phyloP scores from a whole-genome alignment of 2,888 invertebrate species.

The Troides helena region DNA sequence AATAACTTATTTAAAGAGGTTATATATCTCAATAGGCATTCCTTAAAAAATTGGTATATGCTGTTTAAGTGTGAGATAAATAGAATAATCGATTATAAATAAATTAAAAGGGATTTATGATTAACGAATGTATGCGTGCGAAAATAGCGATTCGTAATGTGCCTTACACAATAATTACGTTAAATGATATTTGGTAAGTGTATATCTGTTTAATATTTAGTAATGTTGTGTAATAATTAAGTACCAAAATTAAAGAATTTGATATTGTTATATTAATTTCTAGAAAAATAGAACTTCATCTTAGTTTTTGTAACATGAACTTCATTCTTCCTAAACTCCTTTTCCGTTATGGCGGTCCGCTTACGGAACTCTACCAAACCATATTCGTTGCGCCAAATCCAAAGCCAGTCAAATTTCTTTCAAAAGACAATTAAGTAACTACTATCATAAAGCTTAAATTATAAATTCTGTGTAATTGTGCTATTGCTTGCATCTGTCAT shows the following conservation, averaged over 20 bases:
- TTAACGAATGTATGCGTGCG: not conserved
- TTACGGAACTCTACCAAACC: too few species aligned
- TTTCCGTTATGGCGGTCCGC: too few species aligned
- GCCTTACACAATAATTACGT: not conserved
- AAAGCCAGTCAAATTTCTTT: too few species aligned
- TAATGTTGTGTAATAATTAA: not conserved
- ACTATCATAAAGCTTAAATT: too few species aligned
- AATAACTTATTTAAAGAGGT: not conserved
- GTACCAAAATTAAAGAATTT: not conserved
- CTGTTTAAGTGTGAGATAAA: not conserved
- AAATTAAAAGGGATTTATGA: not conserved
- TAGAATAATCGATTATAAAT: not conserved
- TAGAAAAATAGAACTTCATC: too few species aligned
- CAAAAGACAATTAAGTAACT: too few species aligned
- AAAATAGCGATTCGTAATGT: not conserved
- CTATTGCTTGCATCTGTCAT: too few species aligned
- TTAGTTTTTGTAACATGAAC: too few species aligned
- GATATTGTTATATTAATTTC: too few species aligned
- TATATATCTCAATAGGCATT: not conserved
- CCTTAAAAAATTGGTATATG: not conserved
- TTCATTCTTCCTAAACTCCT: too few species aligned
- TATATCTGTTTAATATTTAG: not conserved
- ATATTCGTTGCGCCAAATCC: too few species aligned
- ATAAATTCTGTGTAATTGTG: too few species aligned
- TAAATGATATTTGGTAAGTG: not conserved